Percentiles rank a stretch among this genome's conserved stretches.
phyloP scores from a whole-genome alignment of 37 sponge, comb jelly and placozoan genomes.

The Spongilla lacustris region DNA sequence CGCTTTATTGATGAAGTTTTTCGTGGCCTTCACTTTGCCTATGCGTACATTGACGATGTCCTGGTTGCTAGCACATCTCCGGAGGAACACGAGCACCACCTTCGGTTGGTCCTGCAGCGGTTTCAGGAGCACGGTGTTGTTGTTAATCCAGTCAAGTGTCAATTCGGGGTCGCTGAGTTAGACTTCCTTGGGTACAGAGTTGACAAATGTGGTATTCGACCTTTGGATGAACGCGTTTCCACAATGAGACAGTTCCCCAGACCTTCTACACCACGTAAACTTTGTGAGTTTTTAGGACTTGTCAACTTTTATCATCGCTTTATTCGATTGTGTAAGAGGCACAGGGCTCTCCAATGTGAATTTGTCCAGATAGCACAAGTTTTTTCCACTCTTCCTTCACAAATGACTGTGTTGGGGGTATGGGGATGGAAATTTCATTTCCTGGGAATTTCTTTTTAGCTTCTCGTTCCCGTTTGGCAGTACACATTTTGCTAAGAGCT shows the following conservation, averaged over 20 bases:
- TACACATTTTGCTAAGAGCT: too few species aligned
- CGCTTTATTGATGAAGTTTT: conserved; percentile 48
- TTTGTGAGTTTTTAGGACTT: conserved; percentile 48
- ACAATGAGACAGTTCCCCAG: conserved; percentile 34
- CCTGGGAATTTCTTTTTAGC: too few species aligned
- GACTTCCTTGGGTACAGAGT: too few species aligned
- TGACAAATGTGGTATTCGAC: conserved; percentile 26
- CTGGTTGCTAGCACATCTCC: conserved; percentile 20
- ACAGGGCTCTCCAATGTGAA: too few species aligned
- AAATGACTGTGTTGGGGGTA: too few species aligned
- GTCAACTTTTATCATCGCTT: too few species aligned
- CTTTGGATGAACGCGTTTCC: conserved; percentile 10
- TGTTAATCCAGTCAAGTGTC: conserved; percentile 49
- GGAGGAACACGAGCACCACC: conserved; percentile 55
- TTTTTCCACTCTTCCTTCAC: too few species aligned
- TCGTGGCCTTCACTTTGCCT: conserved; percentile 7
- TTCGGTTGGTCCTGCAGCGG: conserved; percentile 20
- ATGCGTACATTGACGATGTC: conserved; percentile 22
- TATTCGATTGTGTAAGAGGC: too few species aligned
- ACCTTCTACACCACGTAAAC: conserved; percentile 31
- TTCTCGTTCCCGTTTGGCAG: too few species aligned
- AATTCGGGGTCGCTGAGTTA: conserved; percentile 14
- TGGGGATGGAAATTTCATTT: too few species aligned
- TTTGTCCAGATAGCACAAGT: too few species aligned
- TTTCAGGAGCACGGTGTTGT: conserved; percentile 38